Evolutionary conservation across 2,888 invertebrate genomes (phyloP).

Genomic region (Ormyrus rosae): DNA sequence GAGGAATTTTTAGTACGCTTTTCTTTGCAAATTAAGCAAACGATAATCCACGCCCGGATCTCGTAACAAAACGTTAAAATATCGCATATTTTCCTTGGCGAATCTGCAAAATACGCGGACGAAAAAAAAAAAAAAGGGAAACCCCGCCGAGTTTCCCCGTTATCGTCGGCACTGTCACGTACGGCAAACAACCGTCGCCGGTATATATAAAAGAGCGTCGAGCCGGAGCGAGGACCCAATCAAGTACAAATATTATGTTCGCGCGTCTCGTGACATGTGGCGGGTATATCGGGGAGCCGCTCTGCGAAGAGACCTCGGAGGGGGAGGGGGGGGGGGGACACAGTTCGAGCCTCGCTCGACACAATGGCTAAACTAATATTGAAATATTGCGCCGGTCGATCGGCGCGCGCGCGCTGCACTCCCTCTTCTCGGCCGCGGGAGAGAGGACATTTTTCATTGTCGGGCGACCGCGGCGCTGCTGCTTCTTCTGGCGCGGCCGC

Average conservation of each 20-base stretch:
- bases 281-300: constrained; percentile 13
- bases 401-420: constrained; percentile 52
- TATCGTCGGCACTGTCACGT: too few species aligned
- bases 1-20: too few species aligned
- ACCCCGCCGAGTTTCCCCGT: too few species aligned
- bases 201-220: too few species aligned
- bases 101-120: too few species aligned
- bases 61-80: too few species aligned
- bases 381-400: constrained; percentile 72
- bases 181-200: too few species aligned
- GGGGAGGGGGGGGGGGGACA: background rate
- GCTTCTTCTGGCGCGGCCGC: constrained; percentile 64
- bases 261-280: constrained; percentile 14
- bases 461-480: constrained; percentile 55
- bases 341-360: background rate
- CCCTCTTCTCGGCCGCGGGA: too few species aligned
- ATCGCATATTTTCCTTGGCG: too few species aligned
- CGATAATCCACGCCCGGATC: too few species aligned
- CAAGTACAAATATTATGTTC: constrained; percentile 59
- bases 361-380: constrained; percentile 74
- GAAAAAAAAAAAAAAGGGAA: too few species aligned
- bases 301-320: background rate
- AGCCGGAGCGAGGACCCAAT: constrained; percentile 44
- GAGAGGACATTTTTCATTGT: constrained; percentile 70
- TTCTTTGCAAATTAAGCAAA: too few species aligned